Base-by-base conservation (phyloP, 2,888 invertebrate genomes). In the Ophioninae sp. region DNA sequence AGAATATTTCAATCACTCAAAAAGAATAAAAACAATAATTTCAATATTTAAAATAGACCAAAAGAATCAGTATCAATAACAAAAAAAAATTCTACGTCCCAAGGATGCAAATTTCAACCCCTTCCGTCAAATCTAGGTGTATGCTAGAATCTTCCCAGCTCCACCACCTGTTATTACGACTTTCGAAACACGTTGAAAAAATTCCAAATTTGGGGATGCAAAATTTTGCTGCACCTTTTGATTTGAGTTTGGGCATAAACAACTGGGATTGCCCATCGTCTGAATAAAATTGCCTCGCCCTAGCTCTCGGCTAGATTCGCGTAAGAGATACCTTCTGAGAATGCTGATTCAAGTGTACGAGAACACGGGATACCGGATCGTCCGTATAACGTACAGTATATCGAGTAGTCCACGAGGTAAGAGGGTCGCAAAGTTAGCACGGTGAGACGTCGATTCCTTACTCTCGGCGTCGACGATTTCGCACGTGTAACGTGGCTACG, bases 371-470 rank as follows among this genome's bases (percentile, higher is more conserved):
- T 68, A 76, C 76, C 17, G 51, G 64, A 64, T 64, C 37, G 64
- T 65, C 56, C 13, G 39, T 75, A 75, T 67, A 58, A 67, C 44
- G 23, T 68, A 69, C 51, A 64, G 69, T 51, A 63, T 69, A 63
- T 56, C 44, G 63, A 78, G 61, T 39, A 63, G 69, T 77, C 71
- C 37, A 63, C 30, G 71, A 64, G 78, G 71, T 79, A 79, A 72
- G 72, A 79, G 56, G 71, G 78, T 69, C 71, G 64, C 56, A 20
- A 41, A 79, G 56, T 79, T 71, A 61, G 63, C 69, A 69, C 63
- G 37, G 56, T 39, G 61, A 77, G 77, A 78, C 78, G 39, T 78
- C 79, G 79, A 72, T 72, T 79, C 64, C 72, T 79, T 72, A 72
- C 72, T 72, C 72, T 30, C 77, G 41, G 44, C 23, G 41, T 68